Percentiles rank a stretch among this genome's conserved stretches.
phyloP scores from a whole-genome alignment of 1,140 invertebrate genomes.

The Drosophila arawakana region DNA sequence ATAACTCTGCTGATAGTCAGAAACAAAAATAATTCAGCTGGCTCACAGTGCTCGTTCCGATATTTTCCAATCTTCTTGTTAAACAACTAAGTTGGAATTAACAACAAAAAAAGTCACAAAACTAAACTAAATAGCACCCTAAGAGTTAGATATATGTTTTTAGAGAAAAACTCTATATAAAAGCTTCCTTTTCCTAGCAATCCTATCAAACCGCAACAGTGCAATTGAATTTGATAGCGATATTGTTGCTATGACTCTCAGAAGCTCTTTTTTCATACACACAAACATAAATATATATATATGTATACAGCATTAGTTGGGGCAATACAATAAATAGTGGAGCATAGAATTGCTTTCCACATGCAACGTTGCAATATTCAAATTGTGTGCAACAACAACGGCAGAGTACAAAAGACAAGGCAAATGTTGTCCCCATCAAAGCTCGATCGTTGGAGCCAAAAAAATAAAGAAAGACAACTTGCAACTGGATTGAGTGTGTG shows the following conservation, averaged over 20 bases:
- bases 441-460: slow-evolving; percentile 23
- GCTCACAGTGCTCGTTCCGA: no score
- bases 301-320: background rate
- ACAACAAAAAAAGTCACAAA: no score
- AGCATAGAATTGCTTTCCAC: slow-evolving; percentile 23
- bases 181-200: background rate
- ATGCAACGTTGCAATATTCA: slow-evolving; percentile 44
- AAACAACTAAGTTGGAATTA: no score
- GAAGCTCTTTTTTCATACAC: background rate
- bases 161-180: no score
- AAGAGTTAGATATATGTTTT: no score
- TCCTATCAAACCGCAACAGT: background rate
- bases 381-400: slow-evolving; percentile 34
- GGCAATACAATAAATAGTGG: slow-evolving; percentile 19
- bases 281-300: slow-evolving; percentile 1
- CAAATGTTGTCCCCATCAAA: slow-evolving; percentile 53
- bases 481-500: slow-evolving; percentile 17
- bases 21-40: no score
- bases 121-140: no score
- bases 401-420: slow-evolving; percentile 42
- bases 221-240: slow-evolving; percentile 4
- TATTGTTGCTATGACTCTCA: background rate
- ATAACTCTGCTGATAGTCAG: no score
- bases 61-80: no score
- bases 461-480: slow-evolving; percentile 1